These are phyloP conservation scores for Mylabris sibirica DNA, from an alignment of 2,888 invertebrate genomes.

Conservation along the genomic window DNA sequence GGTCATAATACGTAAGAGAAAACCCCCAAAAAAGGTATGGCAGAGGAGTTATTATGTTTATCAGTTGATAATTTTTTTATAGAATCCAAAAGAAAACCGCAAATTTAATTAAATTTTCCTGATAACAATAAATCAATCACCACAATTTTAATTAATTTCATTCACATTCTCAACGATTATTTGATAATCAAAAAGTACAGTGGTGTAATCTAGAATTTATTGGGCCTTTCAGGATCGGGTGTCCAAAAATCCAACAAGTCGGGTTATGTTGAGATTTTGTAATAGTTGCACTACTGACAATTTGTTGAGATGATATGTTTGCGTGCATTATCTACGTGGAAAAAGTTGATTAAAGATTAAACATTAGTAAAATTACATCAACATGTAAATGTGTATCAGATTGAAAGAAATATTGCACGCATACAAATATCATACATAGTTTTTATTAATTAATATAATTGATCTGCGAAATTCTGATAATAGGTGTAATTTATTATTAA, in stretches of 20 bases:
- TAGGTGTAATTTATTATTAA: neutral
- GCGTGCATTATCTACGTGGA: neutral
- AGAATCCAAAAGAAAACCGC: neutral
- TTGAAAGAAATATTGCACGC: conserved; percentile 3
- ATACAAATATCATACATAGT: neutral
- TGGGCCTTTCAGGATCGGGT: too few species aligned
- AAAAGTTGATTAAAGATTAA: neutral
- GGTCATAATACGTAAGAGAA: neutral
- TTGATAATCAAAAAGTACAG: too few species aligned
- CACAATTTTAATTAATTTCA: neutral
- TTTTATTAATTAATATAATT: neutral
- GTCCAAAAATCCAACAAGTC: too few species aligned
- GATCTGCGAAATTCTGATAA: neutral
- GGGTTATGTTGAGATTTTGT: too few species aligned
- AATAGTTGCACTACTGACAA: neutral
- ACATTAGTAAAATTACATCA: conserved; percentile 26
- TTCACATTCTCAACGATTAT: too few species aligned
- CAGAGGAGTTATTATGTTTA: neutral
- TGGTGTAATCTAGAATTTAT: too few species aligned
- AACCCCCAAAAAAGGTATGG: conserved; percentile 2
- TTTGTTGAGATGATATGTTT: neutral
- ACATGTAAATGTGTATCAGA: conserved; percentile 21
- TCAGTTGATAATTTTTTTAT: neutral
- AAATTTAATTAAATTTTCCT: neutral
- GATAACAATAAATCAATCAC: neutral